A percentile compares a stretch with the other conserved stretches of the same genome.
Conservation (phyloP, 1,140 invertebrate species). For the Drosophila cardini region DNA sequence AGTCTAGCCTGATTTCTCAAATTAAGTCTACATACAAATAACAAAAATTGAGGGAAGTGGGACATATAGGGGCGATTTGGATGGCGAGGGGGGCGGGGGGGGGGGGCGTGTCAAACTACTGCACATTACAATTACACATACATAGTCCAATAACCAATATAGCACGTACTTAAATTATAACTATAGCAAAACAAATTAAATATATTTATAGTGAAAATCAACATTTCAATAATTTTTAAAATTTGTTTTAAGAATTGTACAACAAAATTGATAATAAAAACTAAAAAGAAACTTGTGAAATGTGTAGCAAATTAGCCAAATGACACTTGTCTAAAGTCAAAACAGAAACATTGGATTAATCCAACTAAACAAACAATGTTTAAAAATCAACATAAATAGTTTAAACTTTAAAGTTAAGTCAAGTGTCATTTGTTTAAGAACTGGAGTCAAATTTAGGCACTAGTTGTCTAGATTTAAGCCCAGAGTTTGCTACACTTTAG, state of each 20-base stretch:
- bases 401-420: neutral
- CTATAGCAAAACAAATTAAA: constrained; percentile 54
- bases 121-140: constrained; percentile 37
- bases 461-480: neutral
- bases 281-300: constrained; percentile 35
- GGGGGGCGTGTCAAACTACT: constrained; percentile 37
- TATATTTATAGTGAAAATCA: constrained; percentile 53
- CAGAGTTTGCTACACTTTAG: constrained; percentile 13
- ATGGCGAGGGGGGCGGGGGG: neutral
- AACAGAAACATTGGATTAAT: neutral
- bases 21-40: constrained; percentile 44
- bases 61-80: no score
- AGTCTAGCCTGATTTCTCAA: constrained; percentile 9
- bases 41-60: constrained; percentile 1
- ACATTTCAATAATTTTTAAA: constrained; percentile 40
- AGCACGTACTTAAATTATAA: constrained; percentile 57
- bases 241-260: constrained; percentile 45
- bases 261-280: constrained; percentile 57
- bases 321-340: neutral
- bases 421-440: neutral
- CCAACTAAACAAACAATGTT: neutral
- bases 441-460: neutral
- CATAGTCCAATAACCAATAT: constrained; percentile 69
- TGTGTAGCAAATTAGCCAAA: neutral
- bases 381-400: neutral